phyloP scores from a whole-genome alignment of 2,888 invertebrate genomes.

The Nomada ruficornis region DNA sequence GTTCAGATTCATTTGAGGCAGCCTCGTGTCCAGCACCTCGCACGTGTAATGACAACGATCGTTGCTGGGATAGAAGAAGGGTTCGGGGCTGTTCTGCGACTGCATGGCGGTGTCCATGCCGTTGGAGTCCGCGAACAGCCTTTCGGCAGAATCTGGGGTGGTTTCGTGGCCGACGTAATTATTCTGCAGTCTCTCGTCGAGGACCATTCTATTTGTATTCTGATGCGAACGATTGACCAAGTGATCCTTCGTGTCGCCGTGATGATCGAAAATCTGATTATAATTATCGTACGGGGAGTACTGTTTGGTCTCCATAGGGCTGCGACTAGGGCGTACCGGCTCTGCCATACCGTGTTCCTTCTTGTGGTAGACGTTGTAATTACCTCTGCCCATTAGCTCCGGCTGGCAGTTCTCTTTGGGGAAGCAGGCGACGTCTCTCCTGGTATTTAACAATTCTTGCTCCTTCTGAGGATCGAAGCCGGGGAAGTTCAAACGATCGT shows the following conservation, averaged over 20 bases:
- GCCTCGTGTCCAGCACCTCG: conserved; percentile 80
- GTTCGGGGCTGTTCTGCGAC: conserved; percentile 77
- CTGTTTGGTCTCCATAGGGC: conserved; percentile 62
- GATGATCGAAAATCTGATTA: conserved; percentile 66
- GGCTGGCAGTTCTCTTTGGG: conserved; percentile 58
- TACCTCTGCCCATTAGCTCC: conserved; percentile 30
- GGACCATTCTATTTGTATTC: conserved; percentile 58
- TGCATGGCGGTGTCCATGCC: conserved; percentile 61
- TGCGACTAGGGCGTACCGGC: conserved; percentile 75
- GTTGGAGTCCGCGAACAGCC: conserved; percentile 71
- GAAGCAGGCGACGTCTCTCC: conserved; percentile 57
- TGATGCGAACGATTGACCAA: conserved; percentile 60
- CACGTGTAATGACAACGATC: conserved; percentile 82
- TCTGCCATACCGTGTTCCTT: conserved; percentile 68
- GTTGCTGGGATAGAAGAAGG: conserved; percentile 76
- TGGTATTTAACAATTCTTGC: conserved; percentile 39
- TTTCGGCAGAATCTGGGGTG: conserved; percentile 61
- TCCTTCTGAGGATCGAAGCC: conserved; percentile 74
- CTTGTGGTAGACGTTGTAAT: conserved; percentile 49
- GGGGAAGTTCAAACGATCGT: conserved; percentile 70
- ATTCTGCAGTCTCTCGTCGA: conserved; percentile 73
- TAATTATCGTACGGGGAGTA: conserved; percentile 59
- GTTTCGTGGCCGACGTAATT: conserved; percentile 70
- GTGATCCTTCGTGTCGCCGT: conserved; percentile 52
- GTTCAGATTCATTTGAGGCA: conserved; percentile 65